A percentile compares a stretch with the other conserved stretches of the same genome.
Conservation (phyloP, 2,113 vertebrate species). For the Oostethus manadensis region DNA sequence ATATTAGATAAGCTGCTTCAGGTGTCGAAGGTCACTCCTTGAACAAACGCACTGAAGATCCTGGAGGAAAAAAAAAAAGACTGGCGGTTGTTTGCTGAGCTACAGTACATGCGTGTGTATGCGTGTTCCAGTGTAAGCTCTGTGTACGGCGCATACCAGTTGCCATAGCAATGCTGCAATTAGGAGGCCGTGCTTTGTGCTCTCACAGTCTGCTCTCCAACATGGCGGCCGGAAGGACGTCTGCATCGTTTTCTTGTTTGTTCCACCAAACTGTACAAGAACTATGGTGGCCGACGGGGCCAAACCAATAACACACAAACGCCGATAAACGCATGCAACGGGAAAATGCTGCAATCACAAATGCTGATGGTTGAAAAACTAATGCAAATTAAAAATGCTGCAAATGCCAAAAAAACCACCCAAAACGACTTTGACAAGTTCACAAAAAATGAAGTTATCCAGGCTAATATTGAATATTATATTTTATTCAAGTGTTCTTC, state of each 20-base stretch:
- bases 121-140: conserved; percentile 7
- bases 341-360: background rate
- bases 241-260: no score
- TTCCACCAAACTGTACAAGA: no score
- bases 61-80: conserved; percentile 25
- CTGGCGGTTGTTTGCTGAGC: conserved; percentile 48
- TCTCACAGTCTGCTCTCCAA: conserved; percentile 19
- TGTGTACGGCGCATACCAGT: conserved; percentile 43
- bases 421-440: no score
- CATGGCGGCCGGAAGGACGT: background rate
- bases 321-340: background rate
- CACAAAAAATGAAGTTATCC: no score
- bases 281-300: background rate
- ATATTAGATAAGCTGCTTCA: background rate
- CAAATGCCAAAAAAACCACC: no score
- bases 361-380: background rate
- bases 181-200: conserved; percentile 51
- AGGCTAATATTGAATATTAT: no score
- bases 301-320: background rate
- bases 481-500: no score
- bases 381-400: no score
- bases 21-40: conserved; percentile 52
- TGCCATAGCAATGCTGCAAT: conserved; percentile 57
- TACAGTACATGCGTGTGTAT: background rate
- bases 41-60: conserved; percentile 58